Conservation (phyloP, 2,113 vertebrate genomes). For the Catagonus wagneri region DNA sequence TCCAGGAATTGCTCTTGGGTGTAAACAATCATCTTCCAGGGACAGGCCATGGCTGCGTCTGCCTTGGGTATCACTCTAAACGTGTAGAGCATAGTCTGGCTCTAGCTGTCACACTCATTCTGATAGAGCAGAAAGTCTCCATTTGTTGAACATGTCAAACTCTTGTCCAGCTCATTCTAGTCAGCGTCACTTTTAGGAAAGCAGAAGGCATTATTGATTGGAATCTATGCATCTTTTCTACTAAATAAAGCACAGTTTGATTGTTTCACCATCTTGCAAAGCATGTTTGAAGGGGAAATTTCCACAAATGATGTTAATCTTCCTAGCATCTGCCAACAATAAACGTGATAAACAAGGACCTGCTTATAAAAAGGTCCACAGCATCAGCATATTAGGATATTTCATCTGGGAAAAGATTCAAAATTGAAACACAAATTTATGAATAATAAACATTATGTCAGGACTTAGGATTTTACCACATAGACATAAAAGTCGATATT, state of each 20-base stretch:
- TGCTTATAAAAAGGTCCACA: conserved; percentile 5
- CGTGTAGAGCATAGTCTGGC: not conserved
- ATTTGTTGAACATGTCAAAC: not conserved
- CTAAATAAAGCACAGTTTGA: conserved; percentile 45
- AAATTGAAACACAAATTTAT: conserved; percentile 11
- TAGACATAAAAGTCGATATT: not conserved
- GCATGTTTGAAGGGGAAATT: conserved; percentile 29
- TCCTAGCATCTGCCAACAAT: not conserved
- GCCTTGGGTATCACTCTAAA: conserved; percentile 16
- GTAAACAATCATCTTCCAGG: conserved; percentile 58
- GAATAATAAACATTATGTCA: not conserved
- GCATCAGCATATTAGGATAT: not conserved
- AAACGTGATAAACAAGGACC: not conserved
- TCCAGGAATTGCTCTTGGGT: conserved; percentile 74
- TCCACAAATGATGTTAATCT: not conserved
- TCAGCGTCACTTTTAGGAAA: conserved; percentile 17
- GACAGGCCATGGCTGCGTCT: conserved; percentile 25
- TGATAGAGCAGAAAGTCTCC: conserved; percentile 7
- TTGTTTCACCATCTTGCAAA: conserved; percentile 63
- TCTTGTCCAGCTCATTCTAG: conserved; percentile 24
- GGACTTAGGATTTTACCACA: not conserved
- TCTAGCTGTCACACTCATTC: conserved; percentile 33
- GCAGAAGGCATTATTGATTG: conserved; percentile 9
- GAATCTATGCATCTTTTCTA: conserved; percentile 47
- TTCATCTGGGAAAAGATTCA: not conserved